Conservation (phyloP, 1,140 invertebrate species). For the Lanistes nyassanus region DNA sequence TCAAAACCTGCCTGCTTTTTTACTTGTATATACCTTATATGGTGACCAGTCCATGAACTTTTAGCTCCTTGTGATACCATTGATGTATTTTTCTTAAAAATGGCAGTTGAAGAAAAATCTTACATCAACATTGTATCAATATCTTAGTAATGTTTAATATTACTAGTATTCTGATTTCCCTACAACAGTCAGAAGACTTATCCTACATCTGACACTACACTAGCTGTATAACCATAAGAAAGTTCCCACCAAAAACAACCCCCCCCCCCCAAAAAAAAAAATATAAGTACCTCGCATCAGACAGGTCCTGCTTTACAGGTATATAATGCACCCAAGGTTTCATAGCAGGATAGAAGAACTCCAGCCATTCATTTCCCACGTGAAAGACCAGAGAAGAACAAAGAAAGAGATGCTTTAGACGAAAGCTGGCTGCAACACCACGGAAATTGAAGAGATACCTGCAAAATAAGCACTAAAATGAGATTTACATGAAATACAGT, state of each 20-base stretch:
- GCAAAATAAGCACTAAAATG: constrained; percentile 26
- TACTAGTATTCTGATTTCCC: too few species aligned
- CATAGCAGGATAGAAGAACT: constrained; percentile 93
- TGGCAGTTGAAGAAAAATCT: too few species aligned
- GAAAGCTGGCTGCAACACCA: constrained; percentile 95
- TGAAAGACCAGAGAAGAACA: constrained; percentile 96
- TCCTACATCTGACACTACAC: background rate
- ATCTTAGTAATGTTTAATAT: too few species aligned
- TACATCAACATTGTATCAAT: too few species aligned
- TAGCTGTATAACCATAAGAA: too few species aligned
- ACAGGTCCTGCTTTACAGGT: constrained; percentile 74
- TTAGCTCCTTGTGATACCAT: too few species aligned
- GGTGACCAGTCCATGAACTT: too few species aligned
- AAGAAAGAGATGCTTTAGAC: constrained; percentile 95
- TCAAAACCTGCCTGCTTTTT: too few species aligned
- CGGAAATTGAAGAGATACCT: constrained; percentile 94
- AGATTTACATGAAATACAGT: background rate
- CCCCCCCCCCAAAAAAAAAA: constrained; percentile 17
- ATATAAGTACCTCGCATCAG: constrained; percentile 56
- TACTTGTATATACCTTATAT: too few species aligned
- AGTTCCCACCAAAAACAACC: constrained; percentile 1
- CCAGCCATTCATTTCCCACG: constrained; percentile 92
- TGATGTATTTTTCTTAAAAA: too few species aligned
- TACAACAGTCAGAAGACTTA: background rate
- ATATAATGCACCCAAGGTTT: constrained; percentile 98